Base-by-base conservation (phyloP, 2,888 invertebrate species). In the Neocrepidodera transversa region DNA sequence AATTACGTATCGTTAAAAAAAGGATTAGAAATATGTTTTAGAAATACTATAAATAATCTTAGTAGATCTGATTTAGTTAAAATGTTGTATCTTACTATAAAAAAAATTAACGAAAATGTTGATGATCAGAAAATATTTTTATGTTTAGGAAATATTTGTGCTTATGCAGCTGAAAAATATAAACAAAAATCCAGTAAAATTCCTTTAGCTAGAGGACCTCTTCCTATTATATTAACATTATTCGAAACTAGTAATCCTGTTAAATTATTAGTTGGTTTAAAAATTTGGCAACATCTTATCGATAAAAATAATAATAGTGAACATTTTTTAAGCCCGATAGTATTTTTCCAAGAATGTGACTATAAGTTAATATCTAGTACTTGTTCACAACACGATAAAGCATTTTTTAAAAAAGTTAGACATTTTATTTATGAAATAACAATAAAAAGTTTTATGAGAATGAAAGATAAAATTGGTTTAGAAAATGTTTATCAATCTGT, bases 1-100 rank as follows among this genome's bases (percentile, higher is more conserved):
- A 69, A 71, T 1, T 82, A 81, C 50, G 71, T 67, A 1, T 76
- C 77, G 35, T 67, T 86, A 52, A 78, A 78, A 30, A 82, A 80
- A 64, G 83, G 84, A 1, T 78, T 86, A 5, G 85, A 85, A 68
- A 80, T 84, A 1, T 86, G 85, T 63, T 68, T 87, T 1, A 78
- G 82, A 23, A 79, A 83, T 14, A 80, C 83, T 8, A 81, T 85
- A 11, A 79, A 81, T 45, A 81, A 83, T 63, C 78, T 83, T 10
- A 69, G 78, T 2, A 83, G 83, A 50, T 67, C 75, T 2, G 79
- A 84, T 65, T 73, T 85, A 10, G 69, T 85, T 17, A 71, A 78
- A 8, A 78, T 85, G 55, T 76, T 78, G 14, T 76, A 77, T 4
- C 79, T 77, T 80, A 70, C 85, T 35, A 11, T 54, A 36, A 77